Base-by-base conservation (phyloP, 1,140 invertebrate species). In the Spodoptera frugiperda region DNA sequence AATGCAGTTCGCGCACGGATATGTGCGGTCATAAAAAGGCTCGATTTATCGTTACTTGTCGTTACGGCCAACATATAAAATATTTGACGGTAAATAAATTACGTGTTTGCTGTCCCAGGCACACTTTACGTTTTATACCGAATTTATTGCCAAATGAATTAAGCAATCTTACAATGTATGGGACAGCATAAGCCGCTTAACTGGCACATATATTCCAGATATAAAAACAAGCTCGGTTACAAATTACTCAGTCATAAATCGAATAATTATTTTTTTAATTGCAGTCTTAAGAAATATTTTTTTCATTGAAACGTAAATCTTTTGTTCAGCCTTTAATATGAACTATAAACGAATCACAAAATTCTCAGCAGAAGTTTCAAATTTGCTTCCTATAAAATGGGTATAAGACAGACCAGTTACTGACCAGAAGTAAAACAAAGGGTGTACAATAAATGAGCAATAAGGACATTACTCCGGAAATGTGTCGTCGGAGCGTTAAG, bases 401-500 rank as follows among this genome's bases (percentile, higher is more conserved):
- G 6, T 10, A 39, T 10, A 39, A 39, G 33, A 39, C 33, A 9
- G 33, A 10, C 33, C 5, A 39, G 33, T 39, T 39, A 39, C 6
- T 68, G 46, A 30, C 15, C 25, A 39, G 57, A 68, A n/a, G 19
- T 6, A 68, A 77, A 74, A 67, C 46, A 61, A 51, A 65, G 65
- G 46, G 65, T 39, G 46, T 73, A 75, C 19, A 25, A 19, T 61
- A 77, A 79, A 84, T 81, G 76, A 48, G n/a, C 25, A 72, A 15
- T 57, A 15, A 74, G 61, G 78, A 87, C 33, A 61, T 44, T n/a
- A 39, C 14, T n/a, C 30, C 33, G 86, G 84, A 88, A 87, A 72
- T 84, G 81, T 82, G 80, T 83, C 82, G 77, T 77, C 63, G 80
- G 79, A 81, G 79, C 81, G 83, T 82, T 88, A 91, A 91, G 85